A percentile compares a stretch with the other conserved stretches of the same genome.
Conservation (phyloP, 2,113 vertebrate genomes). For the Numida meleagris region DNA sequence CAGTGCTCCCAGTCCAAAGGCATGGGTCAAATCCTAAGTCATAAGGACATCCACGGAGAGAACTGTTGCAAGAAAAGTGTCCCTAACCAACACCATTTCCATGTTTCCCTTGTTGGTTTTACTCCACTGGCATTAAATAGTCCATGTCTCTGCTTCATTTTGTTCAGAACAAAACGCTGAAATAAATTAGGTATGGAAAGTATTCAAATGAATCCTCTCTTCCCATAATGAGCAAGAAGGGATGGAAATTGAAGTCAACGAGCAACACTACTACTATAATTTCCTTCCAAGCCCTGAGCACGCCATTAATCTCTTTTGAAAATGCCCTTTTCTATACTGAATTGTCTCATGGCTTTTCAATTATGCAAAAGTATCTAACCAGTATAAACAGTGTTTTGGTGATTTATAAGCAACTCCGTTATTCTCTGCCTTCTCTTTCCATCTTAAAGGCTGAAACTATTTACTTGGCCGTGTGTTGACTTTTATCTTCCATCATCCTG, state of each 20-base stretch:
- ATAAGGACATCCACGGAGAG: neutral
- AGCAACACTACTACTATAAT: neutral
- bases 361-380: neutral
- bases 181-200: neutral
- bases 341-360: neutral
- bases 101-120: neutral
- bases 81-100: neutral
- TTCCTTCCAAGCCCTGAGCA: neutral
- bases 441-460: neutral
- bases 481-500: neutral
- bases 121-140: neutral
- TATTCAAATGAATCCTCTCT: neutral
- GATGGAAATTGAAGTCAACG: neutral
- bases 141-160: neutral
- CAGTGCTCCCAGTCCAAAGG: neutral
- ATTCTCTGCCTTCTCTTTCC: neutral
- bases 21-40: neutral
- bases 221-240: neutral
- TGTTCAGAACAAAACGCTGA: neutral
- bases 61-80: neutral
- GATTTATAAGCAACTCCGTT: neutral
- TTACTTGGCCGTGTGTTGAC: neutral
- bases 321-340: neutral
- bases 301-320: neutral
- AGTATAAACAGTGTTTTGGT: neutral